Evolutionary conservation across 2,113 vertebrate species (phyloP).

Genomic region (Syngnathus floridae): DNA sequence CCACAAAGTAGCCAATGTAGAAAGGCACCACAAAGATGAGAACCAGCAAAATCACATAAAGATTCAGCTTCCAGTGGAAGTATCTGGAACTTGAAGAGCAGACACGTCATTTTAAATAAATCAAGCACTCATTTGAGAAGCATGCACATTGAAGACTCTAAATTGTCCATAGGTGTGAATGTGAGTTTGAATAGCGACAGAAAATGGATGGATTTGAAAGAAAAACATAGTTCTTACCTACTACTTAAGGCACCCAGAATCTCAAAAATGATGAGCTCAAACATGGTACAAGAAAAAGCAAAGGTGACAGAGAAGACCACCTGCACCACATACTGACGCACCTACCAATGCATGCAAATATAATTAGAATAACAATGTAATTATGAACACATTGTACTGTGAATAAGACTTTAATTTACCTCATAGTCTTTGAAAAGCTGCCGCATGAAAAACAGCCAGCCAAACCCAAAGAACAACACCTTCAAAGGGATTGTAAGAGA

Average conservation of each 20-base stretch:
- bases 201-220: background rate
- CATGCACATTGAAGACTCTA: background rate
- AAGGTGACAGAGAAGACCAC: slow-evolving; percentile 97
- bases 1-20: slow-evolving; percentile 96
- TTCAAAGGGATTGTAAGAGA: slow-evolving; percentile 39
- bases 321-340: slow-evolving; percentile 92
- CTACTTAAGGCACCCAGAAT: slow-evolving; percentile 91
- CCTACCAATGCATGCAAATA: slow-evolving; percentile 62
- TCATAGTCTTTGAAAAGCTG: slow-evolving; percentile 97
- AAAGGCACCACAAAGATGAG: slow-evolving; percentile 97
- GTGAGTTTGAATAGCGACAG: background rate
- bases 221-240: slow-evolving; percentile 70
- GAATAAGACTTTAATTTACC: slow-evolving; percentile 56
- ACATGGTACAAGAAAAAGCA: slow-evolving; percentile 99
- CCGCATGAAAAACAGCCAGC: slow-evolving; percentile 97
- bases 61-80: slow-evolving; percentile 98
- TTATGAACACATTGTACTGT: background rate
- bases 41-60: slow-evolving; percentile 92
- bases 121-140: background rate
- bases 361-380: no score
- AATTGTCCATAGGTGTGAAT: background rate
- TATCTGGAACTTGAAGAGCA: slow-evolving; percentile 82
- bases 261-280: slow-evolving; percentile 99
- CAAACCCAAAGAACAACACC: slow-evolving; percentile 97
- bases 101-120: background rate